A percentile compares a stretch with the other conserved stretches of the same genome.
Conservation (phyloP, 2,888 invertebrate genomes). For the Malacosoma neustria region DNA sequence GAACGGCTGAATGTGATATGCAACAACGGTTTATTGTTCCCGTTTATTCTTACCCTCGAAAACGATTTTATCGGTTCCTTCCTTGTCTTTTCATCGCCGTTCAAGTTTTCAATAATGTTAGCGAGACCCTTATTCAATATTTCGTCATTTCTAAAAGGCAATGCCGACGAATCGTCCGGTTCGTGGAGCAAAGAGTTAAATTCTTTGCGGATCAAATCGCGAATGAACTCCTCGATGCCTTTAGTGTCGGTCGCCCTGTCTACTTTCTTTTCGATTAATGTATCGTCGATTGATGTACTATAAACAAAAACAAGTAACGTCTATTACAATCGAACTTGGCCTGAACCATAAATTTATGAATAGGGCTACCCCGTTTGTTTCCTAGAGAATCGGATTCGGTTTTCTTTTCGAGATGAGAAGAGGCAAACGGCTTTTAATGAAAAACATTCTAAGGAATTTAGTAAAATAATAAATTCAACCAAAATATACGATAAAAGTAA, state of each 20-base stretch:
- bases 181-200: constrained; percentile 48
- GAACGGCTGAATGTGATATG: constrained; percentile 54
- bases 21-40: constrained; percentile 58
- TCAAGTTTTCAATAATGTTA: constrained; percentile 46
- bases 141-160: constrained; percentile 31
- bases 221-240: constrained; percentile 57
- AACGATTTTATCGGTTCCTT: constrained; percentile 43
- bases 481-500: no score
- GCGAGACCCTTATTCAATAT: constrained; percentile 46
- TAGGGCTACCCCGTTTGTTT: no score
- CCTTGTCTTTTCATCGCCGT: constrained; percentile 17
- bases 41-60: constrained; percentile 58
- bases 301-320: constrained; percentile 6
- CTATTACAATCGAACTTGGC: no score
- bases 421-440: no score
- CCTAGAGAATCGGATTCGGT: no score
- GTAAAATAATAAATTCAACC: no score
- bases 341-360: background rate
- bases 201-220: constrained; percentile 54
- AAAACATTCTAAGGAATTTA: no score
- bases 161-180: constrained; percentile 27
- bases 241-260: constrained; percentile 59
- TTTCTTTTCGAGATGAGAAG: no score
- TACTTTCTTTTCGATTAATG: constrained; percentile 26
- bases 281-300: constrained; percentile 21